Conservation (phyloP, 2,797 vertebrate genomes). For the Danionella dracula region DNA sequence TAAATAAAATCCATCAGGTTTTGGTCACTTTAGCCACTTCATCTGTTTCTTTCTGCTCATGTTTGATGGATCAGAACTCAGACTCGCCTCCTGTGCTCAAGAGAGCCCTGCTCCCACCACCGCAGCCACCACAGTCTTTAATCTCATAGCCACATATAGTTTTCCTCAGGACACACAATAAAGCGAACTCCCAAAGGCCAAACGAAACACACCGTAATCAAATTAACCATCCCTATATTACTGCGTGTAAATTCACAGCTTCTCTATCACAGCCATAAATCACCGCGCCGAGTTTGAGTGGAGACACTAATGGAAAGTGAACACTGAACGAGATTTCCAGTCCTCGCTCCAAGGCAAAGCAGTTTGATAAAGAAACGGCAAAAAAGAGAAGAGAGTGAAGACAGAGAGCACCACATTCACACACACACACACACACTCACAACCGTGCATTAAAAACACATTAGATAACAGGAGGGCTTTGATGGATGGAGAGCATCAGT, state of each 20-base stretch:
- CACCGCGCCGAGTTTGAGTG: conserved; percentile 32
- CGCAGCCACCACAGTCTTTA: conserved; percentile 35
- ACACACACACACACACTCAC: neutral
- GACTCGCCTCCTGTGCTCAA: too few species aligned
- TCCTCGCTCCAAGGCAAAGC: conserved; percentile 16
- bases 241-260: conserved; percentile 44
- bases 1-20: too few species aligned
- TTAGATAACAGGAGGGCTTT: conserved; percentile 24
- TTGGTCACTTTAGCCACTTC: too few species aligned
- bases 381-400: neutral
- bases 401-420: neutral
- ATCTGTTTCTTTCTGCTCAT: too few species aligned
- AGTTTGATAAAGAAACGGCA: conserved; percentile 2
- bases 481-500: conserved; percentile 30
- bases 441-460: conserved; percentile 12
- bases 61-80: too few species aligned
- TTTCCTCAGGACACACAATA: conserved; percentile 41
- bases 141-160: conserved; percentile 39
- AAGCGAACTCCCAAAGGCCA: conserved; percentile 36
- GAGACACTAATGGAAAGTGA: conserved; percentile 34
- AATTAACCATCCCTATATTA: conserved; percentile 41
- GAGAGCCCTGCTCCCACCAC: too few species aligned
- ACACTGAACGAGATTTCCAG: conserved; percentile 22
- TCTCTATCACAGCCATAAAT: conserved; percentile 43
- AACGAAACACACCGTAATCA: conserved; percentile 40